Percentiles rank a stretch among this genome's conserved stretches.
These are phyloP conservation scores for Nothocercus nigrocapillus DNA, from an alignment of 2,113 vertebrate species.

Conservation along the genomic window DNA sequence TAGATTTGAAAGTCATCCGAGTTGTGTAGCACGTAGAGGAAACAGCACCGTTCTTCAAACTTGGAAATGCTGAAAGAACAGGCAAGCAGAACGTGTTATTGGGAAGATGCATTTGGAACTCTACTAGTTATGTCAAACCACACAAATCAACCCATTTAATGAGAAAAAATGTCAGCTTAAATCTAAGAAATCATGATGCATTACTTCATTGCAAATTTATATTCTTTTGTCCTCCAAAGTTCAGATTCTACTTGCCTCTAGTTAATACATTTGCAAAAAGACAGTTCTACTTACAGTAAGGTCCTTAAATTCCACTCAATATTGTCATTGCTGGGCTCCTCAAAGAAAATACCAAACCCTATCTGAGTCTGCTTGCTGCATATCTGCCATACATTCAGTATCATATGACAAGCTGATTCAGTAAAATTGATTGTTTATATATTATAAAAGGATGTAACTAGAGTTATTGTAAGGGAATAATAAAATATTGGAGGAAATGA, in stretches of 20 bases:
- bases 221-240: not conserved
- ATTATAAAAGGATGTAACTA: not conserved
- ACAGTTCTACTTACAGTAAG: not conserved
- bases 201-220: not conserved
- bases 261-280: not conserved
- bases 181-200: not conserved
- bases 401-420: not conserved
- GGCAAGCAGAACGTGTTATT: not conserved
- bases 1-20: slow-evolving; percentile 99
- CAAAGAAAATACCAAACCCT: not conserved
- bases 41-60: slow-evolving; percentile 96
- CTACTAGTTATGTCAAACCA: not conserved
- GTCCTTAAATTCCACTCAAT: not conserved
- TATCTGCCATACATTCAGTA: not conserved
- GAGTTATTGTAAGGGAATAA: not conserved
- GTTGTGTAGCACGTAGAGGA: slow-evolving; percentile 96
- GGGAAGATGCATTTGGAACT: not conserved
- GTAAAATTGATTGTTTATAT: not conserved
- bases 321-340: not conserved
- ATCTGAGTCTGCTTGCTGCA: not conserved
- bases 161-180: not conserved
- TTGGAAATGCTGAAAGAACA: slow-evolving; percentile 92
- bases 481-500: not conserved
- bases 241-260: not conserved
- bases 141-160: not conserved